phyloP scores from a whole-genome alignment of 2,113 vertebrate genomes.

The Carettochelys insculpta region DNA sequence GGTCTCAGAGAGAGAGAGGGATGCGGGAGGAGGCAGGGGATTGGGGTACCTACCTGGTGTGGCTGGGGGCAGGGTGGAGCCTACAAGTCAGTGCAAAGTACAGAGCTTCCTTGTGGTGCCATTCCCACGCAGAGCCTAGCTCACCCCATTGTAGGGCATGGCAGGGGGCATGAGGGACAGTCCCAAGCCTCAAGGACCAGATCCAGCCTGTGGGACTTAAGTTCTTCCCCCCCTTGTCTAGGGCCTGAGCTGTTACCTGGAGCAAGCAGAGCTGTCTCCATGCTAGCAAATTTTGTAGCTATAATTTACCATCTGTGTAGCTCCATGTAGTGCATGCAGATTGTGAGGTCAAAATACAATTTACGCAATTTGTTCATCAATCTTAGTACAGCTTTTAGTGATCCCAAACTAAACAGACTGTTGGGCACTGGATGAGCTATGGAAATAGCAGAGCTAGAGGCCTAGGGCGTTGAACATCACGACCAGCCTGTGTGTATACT shows the following conservation, averaged over 20 bases:
- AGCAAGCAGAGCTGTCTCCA: neutral
- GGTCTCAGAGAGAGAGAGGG: too few relatives aligned
- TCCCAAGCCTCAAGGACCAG: too few relatives aligned
- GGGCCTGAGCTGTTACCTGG: accelerated
- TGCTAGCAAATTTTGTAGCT: neutral
- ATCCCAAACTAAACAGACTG: neutral
- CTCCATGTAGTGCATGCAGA: neutral
- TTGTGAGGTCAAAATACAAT: neutral
- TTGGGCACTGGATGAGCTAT: neutral
- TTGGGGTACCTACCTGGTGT: too few relatives aligned
- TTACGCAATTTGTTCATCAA: conserved; percentile 5
- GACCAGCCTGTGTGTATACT: neutral
- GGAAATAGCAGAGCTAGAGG: neutral
- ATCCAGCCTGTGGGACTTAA: too few relatives aligned
- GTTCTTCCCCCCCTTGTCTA: too few relatives aligned
- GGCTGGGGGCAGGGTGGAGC: too few relatives aligned
- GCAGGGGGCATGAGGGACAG: too few relatives aligned
- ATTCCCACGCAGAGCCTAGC: too few relatives aligned
- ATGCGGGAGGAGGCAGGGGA: too few relatives aligned
- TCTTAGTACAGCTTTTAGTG: neutral
- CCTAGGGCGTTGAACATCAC: accelerated
- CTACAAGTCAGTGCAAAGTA: too few relatives aligned
- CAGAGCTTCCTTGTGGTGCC: too few relatives aligned
- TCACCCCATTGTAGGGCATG: too few relatives aligned
- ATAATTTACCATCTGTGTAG: neutral